Evolutionary conservation across 2,888 invertebrate species (phyloP), one percentile per base, ranked within the genome.

Genomic region (Drosophila nr. fundita): DNA sequence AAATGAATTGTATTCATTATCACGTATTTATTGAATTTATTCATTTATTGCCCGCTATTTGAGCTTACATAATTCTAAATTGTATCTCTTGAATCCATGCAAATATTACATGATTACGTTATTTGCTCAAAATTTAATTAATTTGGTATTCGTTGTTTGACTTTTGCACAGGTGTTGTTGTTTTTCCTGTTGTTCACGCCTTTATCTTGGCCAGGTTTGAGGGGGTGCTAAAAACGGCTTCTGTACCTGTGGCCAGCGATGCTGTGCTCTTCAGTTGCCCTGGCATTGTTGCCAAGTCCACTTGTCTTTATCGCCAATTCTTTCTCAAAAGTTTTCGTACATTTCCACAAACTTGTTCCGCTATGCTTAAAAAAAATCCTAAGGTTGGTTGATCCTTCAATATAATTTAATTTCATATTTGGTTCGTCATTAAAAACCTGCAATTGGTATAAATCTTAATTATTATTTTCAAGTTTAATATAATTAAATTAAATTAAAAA

Each of bases 111-210:
- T 52, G 64, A 34, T 53, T 57, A 54, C 68, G 68, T 48, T 88
- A 86, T 87, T 88, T 88, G 78, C 68, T 57, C 55, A 66, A 71
- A 48, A 76, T 82, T 88, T 83, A 86, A 87, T 88, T 87, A 83
- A 74, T 69, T 83, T 67, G 34, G 21, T 34, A 34, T 49, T 59
- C 60, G 68, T 13, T 50, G 30, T 53, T 36, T 52, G 59, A 62
- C 24, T 68, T 72, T 61, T 38, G 53, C 59, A 48, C 54, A 65
- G 75, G 63, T 79, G 76, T 64, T 68, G 53, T 55, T 58, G 30
- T 42, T 68, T 27, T 38, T 70, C 42, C 50, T 36, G 27, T 49
- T 68, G 55, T 79, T 77, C 50, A 60, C 68, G 80, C 69, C 75
- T 78, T 83, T 83, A 83, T 83, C 83, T 78, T 74, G 68, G 61